These are phyloP conservation scores for Cerastis leucographa DNA, from an alignment of 2,888 invertebrate species.

Conservation along the genomic window DNA sequence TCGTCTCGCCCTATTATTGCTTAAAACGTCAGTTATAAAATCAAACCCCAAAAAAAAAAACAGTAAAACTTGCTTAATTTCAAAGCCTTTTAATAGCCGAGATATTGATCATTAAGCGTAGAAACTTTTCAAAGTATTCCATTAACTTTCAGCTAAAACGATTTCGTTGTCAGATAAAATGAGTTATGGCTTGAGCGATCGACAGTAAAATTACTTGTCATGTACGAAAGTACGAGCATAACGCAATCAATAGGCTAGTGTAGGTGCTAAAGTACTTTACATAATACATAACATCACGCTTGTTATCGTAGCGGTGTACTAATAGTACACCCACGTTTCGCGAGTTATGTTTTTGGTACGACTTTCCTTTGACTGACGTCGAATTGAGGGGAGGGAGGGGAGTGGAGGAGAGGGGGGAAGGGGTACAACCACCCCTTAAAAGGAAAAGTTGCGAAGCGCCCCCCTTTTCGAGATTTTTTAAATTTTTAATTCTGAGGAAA, in stretches of 20 bases:
- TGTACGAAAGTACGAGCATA: neutral
- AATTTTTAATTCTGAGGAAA: no score
- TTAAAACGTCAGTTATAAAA: neutral
- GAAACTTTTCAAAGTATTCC: conserved; percentile 24
- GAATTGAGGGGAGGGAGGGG: no score
- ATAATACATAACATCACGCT: no score
- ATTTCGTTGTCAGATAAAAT: conserved; percentile 56
- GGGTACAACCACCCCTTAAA: no score
- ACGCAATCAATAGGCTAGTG: neutral
- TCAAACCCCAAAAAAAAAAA: neutral
- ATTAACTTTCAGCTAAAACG: conserved; percentile 47
- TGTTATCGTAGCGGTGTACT: no score
- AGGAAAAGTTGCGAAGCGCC: no score
- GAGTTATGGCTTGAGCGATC: conserved; percentile 41
- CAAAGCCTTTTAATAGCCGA: neutral
- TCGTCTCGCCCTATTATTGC: neutral
- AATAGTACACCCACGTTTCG: no score
- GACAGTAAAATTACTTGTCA: conserved; percentile 37
- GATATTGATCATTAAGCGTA: conserved; percentile 1
- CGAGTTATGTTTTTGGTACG: no score
- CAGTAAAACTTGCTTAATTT: conserved; percentile 5
- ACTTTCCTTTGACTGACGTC: no score
- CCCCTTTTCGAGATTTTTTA: no score
- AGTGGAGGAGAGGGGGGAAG: no score
- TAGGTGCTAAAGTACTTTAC: neutral